These are phyloP conservation scores for Diadema setosum DNA, from an alignment of 35 echinoderm and acorn worm genomes.

Conservation along the genomic window DNA sequence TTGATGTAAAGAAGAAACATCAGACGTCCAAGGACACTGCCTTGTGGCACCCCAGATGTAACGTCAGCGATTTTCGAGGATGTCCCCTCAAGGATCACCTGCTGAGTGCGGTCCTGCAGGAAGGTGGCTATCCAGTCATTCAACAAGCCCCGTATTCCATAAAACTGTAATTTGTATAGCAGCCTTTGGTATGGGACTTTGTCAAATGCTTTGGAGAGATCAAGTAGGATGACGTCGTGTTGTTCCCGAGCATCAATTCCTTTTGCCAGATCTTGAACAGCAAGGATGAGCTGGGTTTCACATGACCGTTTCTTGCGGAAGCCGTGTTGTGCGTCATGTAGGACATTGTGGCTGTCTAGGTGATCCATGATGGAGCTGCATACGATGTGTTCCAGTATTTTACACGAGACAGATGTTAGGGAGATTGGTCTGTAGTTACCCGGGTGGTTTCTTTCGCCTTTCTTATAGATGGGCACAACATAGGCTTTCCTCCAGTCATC, in stretches of 20 bases:
- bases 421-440: not conserved
- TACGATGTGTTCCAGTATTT: slow-evolving; percentile 20
- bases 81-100: not conserved
- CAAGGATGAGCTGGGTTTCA: slow-evolving; percentile 26
- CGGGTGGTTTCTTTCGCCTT: not conserved
- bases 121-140: slow-evolving; percentile 11
- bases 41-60: slow-evolving; percentile 40
- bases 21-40: slow-evolving; percentile 14
- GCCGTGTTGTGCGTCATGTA: slow-evolving; percentile 4
- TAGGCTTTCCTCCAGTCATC: slow-evolving; percentile 11
- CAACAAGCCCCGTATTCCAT: not conserved
- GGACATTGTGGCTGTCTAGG: not conserved
- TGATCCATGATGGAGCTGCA: no score
- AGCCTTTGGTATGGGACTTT: not conserved
- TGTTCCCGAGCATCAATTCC: not conserved
- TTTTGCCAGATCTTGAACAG: slow-evolving; percentile 35
- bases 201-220: not conserved
- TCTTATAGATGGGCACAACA: not conserved
- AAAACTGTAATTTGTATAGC: not conserved
- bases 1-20: slow-evolving; percentile 13
- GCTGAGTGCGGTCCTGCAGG: not conserved
- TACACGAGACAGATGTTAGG: slow-evolving; percentile 29
- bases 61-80: not conserved
- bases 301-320: slow-evolving; percentile 23
- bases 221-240: not conserved